Conservation (phyloP, 2,113 vertebrate genomes). For the Carlito syrichta region DNA sequence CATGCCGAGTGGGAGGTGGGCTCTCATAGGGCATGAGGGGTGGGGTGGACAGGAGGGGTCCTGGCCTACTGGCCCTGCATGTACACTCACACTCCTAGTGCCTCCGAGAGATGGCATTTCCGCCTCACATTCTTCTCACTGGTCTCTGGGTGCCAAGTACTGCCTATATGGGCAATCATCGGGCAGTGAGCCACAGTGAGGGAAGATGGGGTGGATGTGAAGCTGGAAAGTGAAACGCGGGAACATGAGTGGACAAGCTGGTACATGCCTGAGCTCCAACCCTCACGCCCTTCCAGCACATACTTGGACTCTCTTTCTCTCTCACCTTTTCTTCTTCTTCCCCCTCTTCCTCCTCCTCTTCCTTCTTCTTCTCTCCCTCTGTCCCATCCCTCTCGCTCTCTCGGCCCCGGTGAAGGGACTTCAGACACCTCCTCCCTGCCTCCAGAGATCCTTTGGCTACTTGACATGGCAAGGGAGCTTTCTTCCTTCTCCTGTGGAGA, state of each 20-base stretch:
- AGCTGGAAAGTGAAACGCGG: not conserved
- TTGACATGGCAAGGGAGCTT: accelerated
- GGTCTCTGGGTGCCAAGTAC: not conserved
- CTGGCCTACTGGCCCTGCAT: not conserved
- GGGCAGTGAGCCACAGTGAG: not conserved
- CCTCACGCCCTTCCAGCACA: no score
- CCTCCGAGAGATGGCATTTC: not conserved
- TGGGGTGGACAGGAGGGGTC: not conserved
- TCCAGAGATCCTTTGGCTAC: accelerated
- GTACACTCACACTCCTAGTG: not conserved
- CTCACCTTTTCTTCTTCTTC: no score
- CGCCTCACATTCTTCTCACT: not conserved
- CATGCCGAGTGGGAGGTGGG: not conserved
- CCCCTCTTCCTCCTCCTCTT: no score
- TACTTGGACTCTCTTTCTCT: accelerated
- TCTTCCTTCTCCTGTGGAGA: not conserved
- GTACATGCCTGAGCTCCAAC: accelerated
- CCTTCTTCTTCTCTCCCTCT: no score
- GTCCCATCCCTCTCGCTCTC: no score
- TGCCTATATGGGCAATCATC: not conserved
- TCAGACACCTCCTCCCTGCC: not conserved
- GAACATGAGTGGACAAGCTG: accelerated
- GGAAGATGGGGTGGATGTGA: no score
- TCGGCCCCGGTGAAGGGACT: no score
- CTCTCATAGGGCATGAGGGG: accelerated